Evolutionary conservation across 2,888 invertebrate species (phyloP), one percentile per base, ranked within the genome.

Genomic region (Acronicta alni): DNA sequence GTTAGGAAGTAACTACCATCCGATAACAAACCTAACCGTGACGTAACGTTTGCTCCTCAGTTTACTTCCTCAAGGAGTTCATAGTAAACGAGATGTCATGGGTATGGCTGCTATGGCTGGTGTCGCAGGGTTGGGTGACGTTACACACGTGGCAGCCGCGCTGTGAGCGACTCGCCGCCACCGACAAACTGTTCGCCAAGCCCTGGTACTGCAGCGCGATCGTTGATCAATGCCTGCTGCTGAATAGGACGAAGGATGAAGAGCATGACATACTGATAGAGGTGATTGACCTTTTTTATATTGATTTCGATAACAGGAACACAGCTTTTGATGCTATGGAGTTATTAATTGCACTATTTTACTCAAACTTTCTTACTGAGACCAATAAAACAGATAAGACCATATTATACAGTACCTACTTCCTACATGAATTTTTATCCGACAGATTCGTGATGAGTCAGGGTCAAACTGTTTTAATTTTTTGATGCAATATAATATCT

Each of bases 71-170:
- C 46, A 85, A 86, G 32, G 92, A 95, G 45, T 96, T 96, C 82
- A 84, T 96, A 9, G 86, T 92, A 0, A 91, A 93, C 15, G 96
- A 97, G 84, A 95, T 96, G 82, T 94, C 96, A 0, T 98, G 97
- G 97, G 88, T 97, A 14, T 98, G 98, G 97, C 79, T 97, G 3
- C 75, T 97, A 7, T 97, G 98, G 97, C 92, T 98, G 79, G 82
- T 97, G 2, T 97, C 98, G 0, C 98, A 98, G 87, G 95, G 96
- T 0, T 98, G 98, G 98, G 96, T 98, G 35, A 97, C 97, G 0
- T 87, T 96, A 52, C 98, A 99, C 85, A 95, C 98, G 52, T 99
- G 98, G 98, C 95, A 95, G 53, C 97, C 98, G 1, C 95, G 96
- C 57, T 97, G 97, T 77, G 98, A 98, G 84, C 95, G 97, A 74